Percentiles rank a stretch among this genome's conserved stretches.
These are phyloP conservation scores for Sphyrna mokarran DNA, from an alignment of 2,113 vertebrate species.

Conservation along the genomic window DNA sequence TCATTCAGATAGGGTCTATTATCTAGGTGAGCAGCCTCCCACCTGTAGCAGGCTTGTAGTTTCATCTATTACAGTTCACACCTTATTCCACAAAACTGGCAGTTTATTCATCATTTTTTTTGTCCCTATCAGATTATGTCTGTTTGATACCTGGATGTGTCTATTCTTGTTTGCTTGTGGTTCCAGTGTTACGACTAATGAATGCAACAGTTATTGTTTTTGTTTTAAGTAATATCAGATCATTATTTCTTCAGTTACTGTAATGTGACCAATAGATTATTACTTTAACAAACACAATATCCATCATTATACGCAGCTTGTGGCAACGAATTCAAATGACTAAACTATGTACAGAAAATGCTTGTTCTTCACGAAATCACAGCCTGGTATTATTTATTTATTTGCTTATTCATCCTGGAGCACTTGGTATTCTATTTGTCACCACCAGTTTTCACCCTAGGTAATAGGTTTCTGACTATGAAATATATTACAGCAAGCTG, in stretches of 20 bases:
- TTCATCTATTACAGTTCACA: background rate
- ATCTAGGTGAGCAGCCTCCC: slow-evolving; percentile 58
- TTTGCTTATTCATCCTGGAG: background rate
- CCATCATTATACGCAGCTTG: background rate
- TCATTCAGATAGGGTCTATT: slow-evolving; percentile 67
- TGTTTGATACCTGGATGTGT: background rate
- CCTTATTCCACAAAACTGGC: too few species aligned
- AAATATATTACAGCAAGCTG: background rate
- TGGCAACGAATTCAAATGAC: background rate
- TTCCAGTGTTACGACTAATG: background rate
- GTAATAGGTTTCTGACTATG: background rate
- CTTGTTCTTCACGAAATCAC: background rate
- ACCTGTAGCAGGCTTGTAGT: background rate
- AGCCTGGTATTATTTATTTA: background rate
- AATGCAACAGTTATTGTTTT: background rate
- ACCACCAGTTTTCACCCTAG: background rate
- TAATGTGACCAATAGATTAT: background rate
- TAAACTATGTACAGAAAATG: background rate
- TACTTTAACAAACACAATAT: background rate
- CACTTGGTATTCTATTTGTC: background rate
- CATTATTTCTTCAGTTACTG: background rate
- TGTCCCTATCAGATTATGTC: background rate
- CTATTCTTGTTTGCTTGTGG: background rate
- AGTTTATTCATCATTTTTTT: background rate
- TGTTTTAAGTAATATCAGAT: background rate